phyloP scores from a whole-genome alignment of 92 coral and sea anemone species.

The Paramuricea clavata region DNA sequence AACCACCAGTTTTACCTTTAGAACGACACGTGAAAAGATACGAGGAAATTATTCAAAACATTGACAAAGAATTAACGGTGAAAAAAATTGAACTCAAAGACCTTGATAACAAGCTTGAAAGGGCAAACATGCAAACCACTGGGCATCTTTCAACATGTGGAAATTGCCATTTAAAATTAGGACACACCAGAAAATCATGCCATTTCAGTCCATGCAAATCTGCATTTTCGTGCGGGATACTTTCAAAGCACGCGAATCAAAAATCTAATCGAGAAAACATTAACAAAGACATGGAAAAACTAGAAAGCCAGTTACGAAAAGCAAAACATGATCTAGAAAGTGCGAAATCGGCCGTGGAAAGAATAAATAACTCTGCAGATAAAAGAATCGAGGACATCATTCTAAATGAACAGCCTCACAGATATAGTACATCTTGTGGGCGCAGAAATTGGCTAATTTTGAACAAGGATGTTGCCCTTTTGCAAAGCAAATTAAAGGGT shows the following conservation, averaged over 20 bases:
- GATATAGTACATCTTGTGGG: constrained; percentile 23
- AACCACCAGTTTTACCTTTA: constrained; percentile 42
- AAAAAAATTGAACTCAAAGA: constrained; percentile 42
- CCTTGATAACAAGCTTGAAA: constrained; percentile 29
- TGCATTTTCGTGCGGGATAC: constrained; percentile 55
- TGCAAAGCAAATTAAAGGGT: constrained; percentile 1
- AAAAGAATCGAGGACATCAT: constrained; percentile 56
- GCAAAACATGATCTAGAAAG: constrained; percentile 54
- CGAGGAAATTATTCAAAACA: constrained; percentile 8
- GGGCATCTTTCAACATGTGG: constrained; percentile 57
- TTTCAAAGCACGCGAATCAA: constrained; percentile 50
- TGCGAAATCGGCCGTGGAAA: constrained; percentile 51
- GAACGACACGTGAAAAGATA: constrained; percentile 49
- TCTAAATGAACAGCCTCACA: constrained; percentile 52
- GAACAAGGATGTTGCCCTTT: constrained; percentile 7
- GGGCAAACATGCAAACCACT: constrained; percentile 45
- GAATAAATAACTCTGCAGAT: constrained; percentile 37
- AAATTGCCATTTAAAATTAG: constrained; percentile 62
- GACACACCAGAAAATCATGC: constrained; percentile 62
- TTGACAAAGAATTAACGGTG: neutral
- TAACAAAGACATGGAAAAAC: constrained; percentile 36
- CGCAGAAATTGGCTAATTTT: constrained; percentile 4
- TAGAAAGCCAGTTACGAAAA: constrained; percentile 44
- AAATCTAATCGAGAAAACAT: constrained; percentile 44
- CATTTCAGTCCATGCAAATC: constrained; percentile 61